Evolutionary conservation across 2,888 invertebrate species (phyloP), one percentile per base, ranked within the genome.

Genomic region (Hofmannophila pseudospretella): DNA sequence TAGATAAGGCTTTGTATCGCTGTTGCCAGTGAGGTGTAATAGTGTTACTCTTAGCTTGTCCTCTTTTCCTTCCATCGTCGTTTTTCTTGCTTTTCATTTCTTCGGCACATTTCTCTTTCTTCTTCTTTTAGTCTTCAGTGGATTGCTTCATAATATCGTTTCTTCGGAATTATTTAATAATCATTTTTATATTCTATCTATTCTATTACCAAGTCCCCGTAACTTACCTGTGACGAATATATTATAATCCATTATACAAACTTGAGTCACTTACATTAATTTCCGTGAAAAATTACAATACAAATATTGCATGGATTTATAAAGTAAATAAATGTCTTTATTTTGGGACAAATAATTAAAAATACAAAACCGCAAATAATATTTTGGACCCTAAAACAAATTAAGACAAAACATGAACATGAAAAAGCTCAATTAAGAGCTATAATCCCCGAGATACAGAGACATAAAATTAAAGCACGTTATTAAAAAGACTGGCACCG

Each of bases 391-490:
- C 41, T 54, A 54, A 63, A 49, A 45, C 44, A 48, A 52, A 53
- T 54, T 52, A 59, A 47, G 57, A 58, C 32, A 61, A 62, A 57
- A 59, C 57, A 67, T 65, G 51, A 60, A 56, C 54, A 56, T 47
- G 55, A 69, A 71, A 78, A 70, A 68, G 61, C 62, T 61, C 69
- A 73, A 75, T 78, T 76, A 73, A 67, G 67, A 57, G 53, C 61
- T 58, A 61, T 72, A 76, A 76, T 67, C 62, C 58, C 53, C 49
- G 63, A 71, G 71, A 77, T 77, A 77, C 70, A 67, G 64, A 70
- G 70, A 70, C 74, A 75, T 82, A 73, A 82, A 79, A 79, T 73
- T 79, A 72, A 84, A 82, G 72, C 62, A 77, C 66, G 74, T 63
- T 78, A 77, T 81, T 78, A 81, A 81, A 82, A 81, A 79, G 70